Base-by-base conservation (phyloP, 2,113 vertebrate genomes). In the Sander vitreus region DNA sequence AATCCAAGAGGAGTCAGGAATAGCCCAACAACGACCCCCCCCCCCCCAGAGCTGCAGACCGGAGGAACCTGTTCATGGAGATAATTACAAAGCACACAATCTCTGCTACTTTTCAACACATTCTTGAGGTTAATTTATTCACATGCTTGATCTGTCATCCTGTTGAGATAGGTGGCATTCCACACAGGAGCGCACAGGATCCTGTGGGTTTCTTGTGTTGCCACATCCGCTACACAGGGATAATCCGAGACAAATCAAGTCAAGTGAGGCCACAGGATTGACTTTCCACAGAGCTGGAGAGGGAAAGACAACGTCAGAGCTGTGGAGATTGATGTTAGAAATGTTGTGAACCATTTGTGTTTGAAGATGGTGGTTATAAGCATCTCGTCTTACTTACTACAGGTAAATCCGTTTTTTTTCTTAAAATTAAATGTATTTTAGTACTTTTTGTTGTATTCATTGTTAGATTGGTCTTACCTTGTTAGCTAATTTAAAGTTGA, bases 1-100 rank as follows among this genome's bases (percentile, higher is more conserved):
- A 96, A 95, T 93, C 91, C 84, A 72, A 64, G 55, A 89, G 83
- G 80, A 91, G 92, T 93, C 93, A 91, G 73, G 84, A 95, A 93
- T 91, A 95, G 86, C 47, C 65, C 39, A 27, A 8, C 39, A 10
- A 39, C 39, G 8, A 39, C 2, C 12, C 19, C 78, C 68, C 83
- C 83, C 71, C 81, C 81, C 70, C 78, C 83, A 75, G 25, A 81
- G 68, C 30, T 30, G 4, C 19, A 58, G 43, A 59, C 53, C 21
- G 33, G 73, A 62, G 51, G 5, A 75, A 73, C 64, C 50, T 66
- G 23, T 63, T 51, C n/a, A 58, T 27, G n/a, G 59, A 62, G 23
- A 4, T 33, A 36, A 59, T 71, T 54, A 63, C 18, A 72, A 39
- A 68, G 13, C 21, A 71, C 62, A 43, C 33, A 50, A 33, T 78